These are phyloP conservation scores for Dicerorhinus sumatrensis DNA, from an alignment of 2,113 vertebrate species.

Conservation along the genomic window DNA sequence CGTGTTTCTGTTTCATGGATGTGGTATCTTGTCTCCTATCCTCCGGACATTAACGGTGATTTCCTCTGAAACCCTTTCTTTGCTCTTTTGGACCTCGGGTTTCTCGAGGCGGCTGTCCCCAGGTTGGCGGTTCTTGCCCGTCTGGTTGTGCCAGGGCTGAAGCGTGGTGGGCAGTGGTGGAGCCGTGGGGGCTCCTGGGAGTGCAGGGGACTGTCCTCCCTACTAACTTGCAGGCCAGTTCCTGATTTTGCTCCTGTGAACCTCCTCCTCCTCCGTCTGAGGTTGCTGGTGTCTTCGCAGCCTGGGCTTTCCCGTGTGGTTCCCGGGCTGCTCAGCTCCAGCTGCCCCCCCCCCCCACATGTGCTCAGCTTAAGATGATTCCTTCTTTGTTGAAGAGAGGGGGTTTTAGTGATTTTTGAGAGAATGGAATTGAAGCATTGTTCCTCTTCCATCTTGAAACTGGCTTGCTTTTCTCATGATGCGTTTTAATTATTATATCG, in stretches of 20 bases:
- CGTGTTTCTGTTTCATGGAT: background rate
- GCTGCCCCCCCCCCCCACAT: fast-evolving
- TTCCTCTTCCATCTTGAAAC: background rate
- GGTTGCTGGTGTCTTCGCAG: fast-evolving
- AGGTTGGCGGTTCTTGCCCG: fast-evolving
- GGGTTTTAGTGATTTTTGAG: background rate
- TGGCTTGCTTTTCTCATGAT: background rate
- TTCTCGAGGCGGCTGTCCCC: background rate
- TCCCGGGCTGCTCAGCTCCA: background rate
- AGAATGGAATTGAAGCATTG: background rate
- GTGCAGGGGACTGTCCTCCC: fast-evolving
- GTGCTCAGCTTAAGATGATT: background rate
- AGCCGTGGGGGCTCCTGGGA: background rate
- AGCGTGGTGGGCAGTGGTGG: background rate
- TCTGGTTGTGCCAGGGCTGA: fast-evolving
- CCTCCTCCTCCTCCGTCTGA: fast-evolving
- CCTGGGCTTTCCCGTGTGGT: too few relatives aligned
- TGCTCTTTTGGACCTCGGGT: background rate
- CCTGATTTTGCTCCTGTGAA: fast-evolving
- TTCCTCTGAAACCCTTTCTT: background rate
- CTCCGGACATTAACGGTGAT: fast-evolving
- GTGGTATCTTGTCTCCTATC: fast-evolving
- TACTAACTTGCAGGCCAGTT: background rate
- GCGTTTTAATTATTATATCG: background rate
- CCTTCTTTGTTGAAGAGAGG: background rate